These are phyloP conservation scores for Nymphicus hollandicus DNA, from an alignment of 2,113 vertebrate species.

Conservation along the genomic window DNA sequence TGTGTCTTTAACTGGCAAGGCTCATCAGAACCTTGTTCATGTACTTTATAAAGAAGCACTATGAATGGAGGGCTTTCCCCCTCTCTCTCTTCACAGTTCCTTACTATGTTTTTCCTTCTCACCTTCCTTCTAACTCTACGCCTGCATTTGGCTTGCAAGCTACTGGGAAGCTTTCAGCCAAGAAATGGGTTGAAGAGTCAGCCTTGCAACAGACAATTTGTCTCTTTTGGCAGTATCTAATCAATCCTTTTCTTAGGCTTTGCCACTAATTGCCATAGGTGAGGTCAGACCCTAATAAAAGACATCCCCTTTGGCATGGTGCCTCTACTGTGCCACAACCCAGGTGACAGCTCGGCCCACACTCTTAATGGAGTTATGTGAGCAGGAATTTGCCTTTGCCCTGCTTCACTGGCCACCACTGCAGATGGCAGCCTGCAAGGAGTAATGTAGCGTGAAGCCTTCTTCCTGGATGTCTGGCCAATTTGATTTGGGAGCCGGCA, in stretches of 20 bases:
- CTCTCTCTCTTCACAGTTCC: not conserved
- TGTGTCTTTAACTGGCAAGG: not conserved
- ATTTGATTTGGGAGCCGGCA: not conserved
- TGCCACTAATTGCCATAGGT: conserved; percentile 2
- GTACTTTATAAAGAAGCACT: not conserved
- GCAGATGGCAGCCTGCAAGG: not conserved
- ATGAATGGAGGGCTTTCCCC: not conserved
- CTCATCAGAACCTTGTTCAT: not conserved
- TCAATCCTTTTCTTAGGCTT: conserved; percentile 23
- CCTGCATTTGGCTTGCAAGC: not conserved
- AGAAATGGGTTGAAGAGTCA: not conserved
- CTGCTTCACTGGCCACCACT: not conserved
- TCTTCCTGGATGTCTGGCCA: not conserved
- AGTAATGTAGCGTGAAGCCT: not conserved
- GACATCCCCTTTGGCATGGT: not conserved
- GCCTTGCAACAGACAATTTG: not conserved
- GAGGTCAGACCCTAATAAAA: not conserved
- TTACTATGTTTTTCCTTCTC: not conserved
- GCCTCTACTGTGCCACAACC: not conserved
- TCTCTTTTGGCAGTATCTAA: not conserved
- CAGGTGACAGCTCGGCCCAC: rapidly evolving
- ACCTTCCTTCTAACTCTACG: not conserved
- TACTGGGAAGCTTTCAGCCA: not conserved
- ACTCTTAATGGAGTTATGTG: not conserved
- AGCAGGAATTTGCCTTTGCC: not conserved